Base-by-base conservation (phyloP, 2,888 invertebrate genomes). In the Xylophagus ater region DNA sequence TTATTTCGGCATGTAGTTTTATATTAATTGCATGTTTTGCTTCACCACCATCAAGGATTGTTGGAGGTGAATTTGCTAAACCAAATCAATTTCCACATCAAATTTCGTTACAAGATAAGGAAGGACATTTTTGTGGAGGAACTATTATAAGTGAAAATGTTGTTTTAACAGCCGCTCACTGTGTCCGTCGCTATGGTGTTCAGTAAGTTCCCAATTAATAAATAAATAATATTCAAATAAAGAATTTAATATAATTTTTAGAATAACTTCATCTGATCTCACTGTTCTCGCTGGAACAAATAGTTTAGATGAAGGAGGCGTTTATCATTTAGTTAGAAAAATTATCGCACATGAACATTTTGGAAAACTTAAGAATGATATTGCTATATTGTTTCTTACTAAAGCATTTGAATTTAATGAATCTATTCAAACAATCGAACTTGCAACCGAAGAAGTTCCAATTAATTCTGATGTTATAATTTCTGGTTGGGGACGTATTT, bases 41-140 rank as follows among this genome's bases (percentile, higher is more conserved):
- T 3, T 49, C 47, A 2, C 54, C 51, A 1, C 44, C 54, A 30
- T 40, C 42, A 3, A 53, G 54, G 33, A 53, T 66, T 21, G 56
- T 59, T 10, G 60, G 59, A 9, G 66, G 65, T 6, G 50, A 55
- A 10, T 53, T 57, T 40, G 66, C 63, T 6, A 44, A 42, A 0
- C 40, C 48, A 13, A 59, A 58, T 2, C 59, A 64, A 43, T 48
- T 62, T 48, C 65, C 66, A 15, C 59, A 60, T 42, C 60, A 61
- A 53, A 56, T 58, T 1, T 56, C 64, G 4, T 47, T 62, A 8
- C 46, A 49, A 29, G 28, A 55, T 5, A 52, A 46, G 1, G 54
- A 54, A 5, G 34, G 36, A 20, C 52, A 51, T 38, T 49, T 45
- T n/a, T 61, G 60, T 34, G 60, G 61, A 2, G 60, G 55, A 3